These are phyloP conservation scores for Microctonus aethiopoides DNA, from an alignment of 2,888 invertebrate species.

Conservation along the genomic window DNA sequence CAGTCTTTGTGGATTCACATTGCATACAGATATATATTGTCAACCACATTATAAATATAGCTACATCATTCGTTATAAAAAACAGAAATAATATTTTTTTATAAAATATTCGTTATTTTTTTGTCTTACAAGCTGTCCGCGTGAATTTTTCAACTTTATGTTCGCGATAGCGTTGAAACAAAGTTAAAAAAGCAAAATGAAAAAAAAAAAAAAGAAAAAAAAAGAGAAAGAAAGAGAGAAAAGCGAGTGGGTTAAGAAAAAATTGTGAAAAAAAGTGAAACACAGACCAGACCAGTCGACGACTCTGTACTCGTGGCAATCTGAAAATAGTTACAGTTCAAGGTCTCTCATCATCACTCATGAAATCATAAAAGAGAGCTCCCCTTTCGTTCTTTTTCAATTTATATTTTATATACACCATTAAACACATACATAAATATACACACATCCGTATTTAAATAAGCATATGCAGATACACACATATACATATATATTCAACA, in stretches of 20 bases:
- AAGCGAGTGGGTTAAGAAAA: not conserved
- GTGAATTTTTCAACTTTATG: not conserved
- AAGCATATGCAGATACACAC: not conserved
- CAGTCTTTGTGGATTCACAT: not conserved
- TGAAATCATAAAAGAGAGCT: constrained; percentile 9
- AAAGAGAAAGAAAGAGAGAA: not conserved
- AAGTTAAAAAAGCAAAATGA: not conserved
- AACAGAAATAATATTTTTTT: too few relatives aligned
- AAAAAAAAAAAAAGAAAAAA: not conserved
- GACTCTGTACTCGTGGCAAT: constrained; percentile 22
- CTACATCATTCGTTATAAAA: not conserved
- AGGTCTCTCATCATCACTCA: constrained; percentile 16
- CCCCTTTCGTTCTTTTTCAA: not conserved
- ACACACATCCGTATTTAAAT: not conserved
- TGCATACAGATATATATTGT: not conserved
- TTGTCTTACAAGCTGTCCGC: not conserved
- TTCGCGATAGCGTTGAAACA: not conserved
- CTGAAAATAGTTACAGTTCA: constrained; percentile 34
- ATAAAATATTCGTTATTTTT: not conserved
- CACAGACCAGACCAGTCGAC: constrained; percentile 24
- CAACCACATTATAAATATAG: not conserved
- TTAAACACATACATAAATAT: not conserved
- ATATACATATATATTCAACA: not conserved
- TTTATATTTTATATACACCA: constrained; percentile 4
- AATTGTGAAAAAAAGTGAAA: constrained; percentile 14